phyloP scores from a whole-genome alignment of 2,797 vertebrate species.

The Adelosebastes latens region DNA sequence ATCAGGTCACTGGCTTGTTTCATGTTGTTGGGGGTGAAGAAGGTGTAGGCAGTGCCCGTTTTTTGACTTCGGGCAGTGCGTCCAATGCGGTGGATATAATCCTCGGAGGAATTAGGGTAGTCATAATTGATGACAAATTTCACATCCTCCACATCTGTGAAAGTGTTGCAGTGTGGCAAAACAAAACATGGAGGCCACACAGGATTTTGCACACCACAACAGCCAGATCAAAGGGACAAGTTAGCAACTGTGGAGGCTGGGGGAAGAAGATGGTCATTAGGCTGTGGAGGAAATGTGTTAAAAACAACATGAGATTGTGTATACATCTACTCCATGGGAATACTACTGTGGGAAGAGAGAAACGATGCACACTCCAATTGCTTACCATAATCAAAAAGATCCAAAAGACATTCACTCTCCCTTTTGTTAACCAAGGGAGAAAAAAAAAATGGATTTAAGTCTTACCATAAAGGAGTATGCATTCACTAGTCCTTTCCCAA shows the following conservation, averaged over 20 bases:
- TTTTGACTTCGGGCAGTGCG: slow-evolving; percentile 98
- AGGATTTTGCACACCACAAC: slow-evolving; percentile 99
- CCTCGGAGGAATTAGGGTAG: slow-evolving; percentile 99
- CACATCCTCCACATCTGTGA: slow-evolving; percentile 99
- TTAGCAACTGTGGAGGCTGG: slow-evolving; percentile 85
- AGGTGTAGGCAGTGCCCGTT: slow-evolving; percentile 99
- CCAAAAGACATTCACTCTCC: slow-evolving; percentile 88
- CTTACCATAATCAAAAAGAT: slow-evolving; percentile 77
- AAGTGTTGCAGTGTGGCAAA: slow-evolving; percentile 99
- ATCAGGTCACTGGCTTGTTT: slow-evolving; percentile 98
- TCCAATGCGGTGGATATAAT: slow-evolving; percentile 99
- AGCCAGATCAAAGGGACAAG: slow-evolving; percentile 94
- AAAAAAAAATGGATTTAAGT: slow-evolving; percentile 73
- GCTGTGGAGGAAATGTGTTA: slow-evolving; percentile 80
- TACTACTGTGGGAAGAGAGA: slow-evolving; percentile 88
- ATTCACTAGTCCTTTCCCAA: slow-evolving; percentile 95
- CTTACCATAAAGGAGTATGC: slow-evolving; percentile 94
- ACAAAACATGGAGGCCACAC: slow-evolving; percentile 87
- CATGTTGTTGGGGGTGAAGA: slow-evolving; percentile 99
- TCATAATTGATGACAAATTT: slow-evolving; percentile 99
- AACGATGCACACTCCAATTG: slow-evolving; percentile 91
- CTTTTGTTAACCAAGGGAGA: slow-evolving; percentile 77
- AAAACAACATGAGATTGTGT: slow-evolving; percentile 64
- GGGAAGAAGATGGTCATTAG: slow-evolving; percentile 79
- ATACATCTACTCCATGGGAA: slow-evolving; percentile 86